Conservation (phyloP, 2,888 invertebrate species). For the Ariolimax columbianus region DNA sequence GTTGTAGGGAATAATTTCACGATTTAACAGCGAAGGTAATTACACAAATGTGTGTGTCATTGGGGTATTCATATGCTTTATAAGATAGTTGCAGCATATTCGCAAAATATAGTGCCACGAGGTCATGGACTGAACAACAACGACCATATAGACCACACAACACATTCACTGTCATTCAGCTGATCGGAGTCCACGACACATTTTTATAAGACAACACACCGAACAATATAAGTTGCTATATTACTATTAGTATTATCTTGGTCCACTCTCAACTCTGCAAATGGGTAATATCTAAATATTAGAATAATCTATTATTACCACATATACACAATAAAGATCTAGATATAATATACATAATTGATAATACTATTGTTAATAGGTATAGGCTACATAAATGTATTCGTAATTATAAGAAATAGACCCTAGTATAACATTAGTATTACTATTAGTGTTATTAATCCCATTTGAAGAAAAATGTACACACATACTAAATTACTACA, state of each 20-base stretch:
- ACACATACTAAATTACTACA: no score
- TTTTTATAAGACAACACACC: neutral
- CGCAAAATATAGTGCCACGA: constrained; percentile 9
- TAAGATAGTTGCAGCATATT: neutral
- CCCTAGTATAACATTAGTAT: no score
- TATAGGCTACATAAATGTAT: no score
- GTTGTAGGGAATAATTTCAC: neutral
- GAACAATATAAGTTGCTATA: neutral
- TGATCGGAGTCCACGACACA: constrained; percentile 9
- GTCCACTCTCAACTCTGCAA: neutral
- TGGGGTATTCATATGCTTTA: neutral
- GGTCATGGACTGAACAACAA: constrained; percentile 24
- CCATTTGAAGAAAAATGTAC: no score
- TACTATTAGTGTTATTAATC: no score
- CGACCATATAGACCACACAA: neutral
- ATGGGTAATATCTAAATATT: neutral
- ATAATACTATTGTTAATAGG: no score
- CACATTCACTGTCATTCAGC: constrained; percentile 15
- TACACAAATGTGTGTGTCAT: neutral
- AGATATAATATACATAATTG: no score
- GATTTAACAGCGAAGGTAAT: neutral
- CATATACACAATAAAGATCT: no score
- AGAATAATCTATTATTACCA: no score
- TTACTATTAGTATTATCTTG: neutral
- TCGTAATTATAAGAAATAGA: no score